A percentile compares a stretch with the other conserved stretches of the same genome.
Conservation (phyloP, 2,113 vertebrate species). For the Oryctolagus cuniculus region DNA sequence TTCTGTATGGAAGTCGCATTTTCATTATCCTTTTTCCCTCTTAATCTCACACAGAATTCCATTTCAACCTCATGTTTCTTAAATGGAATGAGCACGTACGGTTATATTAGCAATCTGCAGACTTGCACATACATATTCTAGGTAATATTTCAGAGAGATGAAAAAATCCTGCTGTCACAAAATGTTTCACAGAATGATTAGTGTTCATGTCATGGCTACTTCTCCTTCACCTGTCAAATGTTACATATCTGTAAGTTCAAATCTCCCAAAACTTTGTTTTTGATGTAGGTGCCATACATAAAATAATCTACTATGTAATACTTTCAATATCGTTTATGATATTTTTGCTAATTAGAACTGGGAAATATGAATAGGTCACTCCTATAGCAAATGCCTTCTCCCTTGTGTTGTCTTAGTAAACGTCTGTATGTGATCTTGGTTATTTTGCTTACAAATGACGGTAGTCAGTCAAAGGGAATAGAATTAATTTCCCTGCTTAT, state of each 20-base stretch:
- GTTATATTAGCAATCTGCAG: constrained; percentile 71
- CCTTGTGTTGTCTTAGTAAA: neutral
- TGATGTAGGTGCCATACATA: neutral
- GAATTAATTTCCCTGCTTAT: neutral
- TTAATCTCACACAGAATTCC: constrained; percentile 76
- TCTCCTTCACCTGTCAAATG: neutral
- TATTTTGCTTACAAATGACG: neutral
- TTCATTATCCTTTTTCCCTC: constrained; percentile 73
- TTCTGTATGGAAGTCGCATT: constrained; percentile 70
- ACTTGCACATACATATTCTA: constrained; percentile 55
- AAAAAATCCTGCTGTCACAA: constrained; percentile 41
- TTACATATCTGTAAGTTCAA: neutral
- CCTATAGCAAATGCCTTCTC: neutral
- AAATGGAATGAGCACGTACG: constrained; percentile 70
- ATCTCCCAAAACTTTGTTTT: neutral
- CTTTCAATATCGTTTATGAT: constrained; percentile 9
- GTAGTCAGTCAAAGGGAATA: neutral
- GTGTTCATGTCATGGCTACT: neutral
- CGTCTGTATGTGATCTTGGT: neutral
- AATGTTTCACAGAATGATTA: neutral
- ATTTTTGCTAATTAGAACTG: neutral
- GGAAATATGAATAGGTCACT: neutral
- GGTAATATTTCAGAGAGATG: constrained; percentile 71
- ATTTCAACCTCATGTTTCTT: constrained; percentile 80
- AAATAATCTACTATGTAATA: neutral